phyloP scores from a whole-genome alignment of 2,888 invertebrate species.

The Nyleta sp. region DNA sequence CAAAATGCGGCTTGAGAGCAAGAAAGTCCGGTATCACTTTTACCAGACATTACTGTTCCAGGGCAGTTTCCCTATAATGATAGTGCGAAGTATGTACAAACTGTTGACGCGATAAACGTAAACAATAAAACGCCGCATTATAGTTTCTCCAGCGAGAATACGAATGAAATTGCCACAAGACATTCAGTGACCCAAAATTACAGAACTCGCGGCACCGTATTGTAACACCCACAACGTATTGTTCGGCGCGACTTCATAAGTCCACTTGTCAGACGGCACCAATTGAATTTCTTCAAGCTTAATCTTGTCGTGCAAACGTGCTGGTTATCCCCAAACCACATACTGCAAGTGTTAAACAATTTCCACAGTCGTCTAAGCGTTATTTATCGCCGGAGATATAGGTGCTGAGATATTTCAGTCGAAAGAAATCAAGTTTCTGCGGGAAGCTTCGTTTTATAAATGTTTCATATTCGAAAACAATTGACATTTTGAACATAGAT shows the following conservation, averaged over 20 bases:
- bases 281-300: slow-evolving; percentile 49
- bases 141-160: slow-evolving; percentile 52
- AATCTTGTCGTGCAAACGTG: slow-evolving; percentile 28
- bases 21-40: slow-evolving; percentile 46
- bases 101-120: slow-evolving; percentile 59
- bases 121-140: slow-evolving; percentile 57
- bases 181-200: slow-evolving; percentile 65
- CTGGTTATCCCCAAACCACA: slow-evolving; percentile 12
- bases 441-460: slow-evolving; percentile 29
- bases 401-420: slow-evolving; percentile 6
- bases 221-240: slow-evolving; percentile 54
- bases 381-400: slow-evolving; percentile 15
- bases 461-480: no score
- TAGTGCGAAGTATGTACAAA: slow-evolving; percentile 42
- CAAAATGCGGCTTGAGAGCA: slow-evolving; percentile 28
- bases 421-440: neutral
- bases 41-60: slow-evolving; percentile 45
- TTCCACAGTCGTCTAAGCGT: neutral
- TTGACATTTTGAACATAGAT: no score
- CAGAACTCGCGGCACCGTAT: slow-evolving; percentile 38
- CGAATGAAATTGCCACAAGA: slow-evolving; percentile 56
- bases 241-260: slow-evolving; percentile 45
- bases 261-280: slow-evolving; percentile 46
- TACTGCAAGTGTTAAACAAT: slow-evolving; percentile 19
- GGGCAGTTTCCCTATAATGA: slow-evolving; percentile 59